These are phyloP conservation scores for Eupithecia dodoneata DNA, from an alignment of 2,888 invertebrate species.

Conservation along the genomic window DNA sequence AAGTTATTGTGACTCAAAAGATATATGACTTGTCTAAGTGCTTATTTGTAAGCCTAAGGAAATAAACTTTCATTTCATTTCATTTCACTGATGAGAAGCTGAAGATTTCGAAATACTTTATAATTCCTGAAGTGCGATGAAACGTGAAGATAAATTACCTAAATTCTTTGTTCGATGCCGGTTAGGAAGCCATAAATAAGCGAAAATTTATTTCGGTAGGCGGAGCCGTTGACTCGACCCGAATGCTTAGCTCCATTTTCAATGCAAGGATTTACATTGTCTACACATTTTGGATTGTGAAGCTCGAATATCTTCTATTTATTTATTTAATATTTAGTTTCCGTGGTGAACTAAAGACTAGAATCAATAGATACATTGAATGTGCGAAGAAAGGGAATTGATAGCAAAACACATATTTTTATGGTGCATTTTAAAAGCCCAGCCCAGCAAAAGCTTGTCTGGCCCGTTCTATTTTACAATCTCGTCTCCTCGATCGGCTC, in stretches of 20 bases:
- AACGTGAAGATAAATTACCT: conserved; percentile 28
- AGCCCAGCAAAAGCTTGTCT: conserved; percentile 29
- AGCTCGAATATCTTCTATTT: background rate
- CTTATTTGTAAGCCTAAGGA: too few species aligned
- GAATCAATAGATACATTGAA: background rate
- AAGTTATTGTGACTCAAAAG: background rate
- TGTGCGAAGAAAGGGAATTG: background rate
- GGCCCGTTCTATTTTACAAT: conserved; percentile 37
- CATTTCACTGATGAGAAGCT: background rate
- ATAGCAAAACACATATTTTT: background rate
- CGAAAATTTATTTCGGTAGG: conserved; percentile 46
- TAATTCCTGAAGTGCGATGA: conserved; percentile 22
- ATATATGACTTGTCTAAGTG: too few species aligned
- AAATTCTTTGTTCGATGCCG: conserved; percentile 27
- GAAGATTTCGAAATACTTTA: background rate
- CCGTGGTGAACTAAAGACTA: background rate
- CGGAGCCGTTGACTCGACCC: conserved; percentile 47
- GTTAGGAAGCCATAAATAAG: conserved; percentile 55
- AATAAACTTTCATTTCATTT: too few species aligned
- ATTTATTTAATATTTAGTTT: too few species aligned
- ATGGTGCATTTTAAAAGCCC: conserved; percentile 21
- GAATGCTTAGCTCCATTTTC: conserved; percentile 52
- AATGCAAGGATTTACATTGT: conserved; percentile 46
- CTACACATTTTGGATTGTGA: background rate
- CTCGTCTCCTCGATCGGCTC: conserved; percentile 35